Base-by-base conservation (phyloP, 2,888 invertebrate species). In the Chloroclystis v-ata region DNA sequence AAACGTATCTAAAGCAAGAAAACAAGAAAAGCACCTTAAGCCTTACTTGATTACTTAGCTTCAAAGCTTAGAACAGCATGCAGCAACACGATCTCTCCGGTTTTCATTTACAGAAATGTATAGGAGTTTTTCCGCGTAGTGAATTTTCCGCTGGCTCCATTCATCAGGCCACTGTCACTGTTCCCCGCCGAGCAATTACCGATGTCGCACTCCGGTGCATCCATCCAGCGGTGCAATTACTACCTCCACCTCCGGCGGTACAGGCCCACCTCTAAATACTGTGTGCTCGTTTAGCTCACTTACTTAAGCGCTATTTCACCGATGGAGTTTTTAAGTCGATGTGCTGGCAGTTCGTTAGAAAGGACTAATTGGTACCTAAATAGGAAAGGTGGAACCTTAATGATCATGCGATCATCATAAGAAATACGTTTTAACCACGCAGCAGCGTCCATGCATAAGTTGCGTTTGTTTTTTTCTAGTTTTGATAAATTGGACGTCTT, bases 131-230 rank as follows among this genome's bases (percentile, higher is more conserved):
- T 76, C 68, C 70, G 65, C 62, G 71, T 67, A 65, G 70, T 63
- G 66, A 66, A 75, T 77, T 77, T 75, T 75, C 75, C 65, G 63
- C 68, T 63, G 65, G 72, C 59, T 75, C 81, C 78, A 82, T 83
- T 82, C 80, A 83, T 82, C 82, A 82, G 78, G 69, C 72, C 65
- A 69, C 70, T 76, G 81, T 75, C 81, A 72, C 69, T 76, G 76
- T 72, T 72, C 72, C 71, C 69, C 68, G 71, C 69, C 71, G 71
- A 76, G 78, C 82, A 84, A 84, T 84, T 83, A 83, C 79, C 77
- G 81, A 81, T 81, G 81, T 82, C 72, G 72, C 80, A 82, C 72
- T 74, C 72, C 67, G 68, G 67, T 80, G 78, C 76, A 67, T 71
- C 65, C 67, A 66, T 79, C 77, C 75, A 67, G 69, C 63, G 65